A percentile compares a stretch with the other conserved stretches of the same genome.
Evolutionary conservation across 2,888 invertebrate genomes (phyloP).

Genomic region (Eurois occulta): DNA sequence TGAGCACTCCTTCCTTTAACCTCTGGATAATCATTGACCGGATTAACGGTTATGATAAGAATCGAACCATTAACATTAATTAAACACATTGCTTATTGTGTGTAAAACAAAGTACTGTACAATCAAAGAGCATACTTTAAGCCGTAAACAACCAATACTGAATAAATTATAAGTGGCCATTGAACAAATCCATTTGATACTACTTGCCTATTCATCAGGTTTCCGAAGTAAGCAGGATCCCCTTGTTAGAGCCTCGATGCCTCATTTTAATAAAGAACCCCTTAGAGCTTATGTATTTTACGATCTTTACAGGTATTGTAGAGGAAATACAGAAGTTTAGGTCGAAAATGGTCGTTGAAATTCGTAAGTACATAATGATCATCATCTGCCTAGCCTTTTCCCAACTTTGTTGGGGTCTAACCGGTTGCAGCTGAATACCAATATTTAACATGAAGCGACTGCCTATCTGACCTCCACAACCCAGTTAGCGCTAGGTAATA

Average conservation of each 20-base stretch:
- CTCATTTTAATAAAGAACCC: constrained; percentile 66
- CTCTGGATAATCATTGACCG: not conserved
- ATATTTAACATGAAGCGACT: no score
- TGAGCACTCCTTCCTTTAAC: not conserved
- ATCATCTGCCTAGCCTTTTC: no score
- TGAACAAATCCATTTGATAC: constrained; percentile 54
- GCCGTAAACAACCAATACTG: constrained; percentile 46
- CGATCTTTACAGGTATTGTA: constrained; percentile 22
- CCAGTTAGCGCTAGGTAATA: no score
- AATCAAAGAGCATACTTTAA: constrained; percentile 41
- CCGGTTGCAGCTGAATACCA: no score
- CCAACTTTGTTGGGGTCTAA: no score
- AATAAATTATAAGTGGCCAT: constrained; percentile 59
- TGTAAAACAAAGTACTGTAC: constrained; percentile 29
- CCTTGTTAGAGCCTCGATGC: constrained; percentile 51
- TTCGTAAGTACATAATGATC: not conserved
- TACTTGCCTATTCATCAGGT: constrained; percentile 65
- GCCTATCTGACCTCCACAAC: no score
- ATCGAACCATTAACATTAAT: constrained; percentile 6
- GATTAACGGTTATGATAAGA: not conserved
- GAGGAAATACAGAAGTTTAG: constrained; percentile 28
- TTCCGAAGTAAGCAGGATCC: constrained; percentile 31
- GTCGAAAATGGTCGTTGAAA: not conserved
- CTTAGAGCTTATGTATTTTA: constrained; percentile 60
- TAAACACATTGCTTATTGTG: constrained; percentile 31